Conservation (phyloP, 1,140 invertebrate species). For the Drosophila varians region DNA sequence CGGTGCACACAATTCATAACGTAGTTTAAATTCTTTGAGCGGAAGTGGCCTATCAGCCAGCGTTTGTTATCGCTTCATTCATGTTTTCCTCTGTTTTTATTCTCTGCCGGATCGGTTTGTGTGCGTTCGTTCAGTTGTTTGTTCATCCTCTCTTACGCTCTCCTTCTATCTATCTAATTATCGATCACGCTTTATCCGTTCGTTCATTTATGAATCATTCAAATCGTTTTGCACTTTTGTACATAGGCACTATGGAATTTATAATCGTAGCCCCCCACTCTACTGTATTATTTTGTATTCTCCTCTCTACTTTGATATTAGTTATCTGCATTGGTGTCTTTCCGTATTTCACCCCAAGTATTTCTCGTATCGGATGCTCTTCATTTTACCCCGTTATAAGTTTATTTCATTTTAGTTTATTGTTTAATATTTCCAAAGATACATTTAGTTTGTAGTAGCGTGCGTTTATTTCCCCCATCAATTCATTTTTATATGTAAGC, state of each 20-base stretch:
- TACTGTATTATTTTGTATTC: slow-evolving; percentile 39
- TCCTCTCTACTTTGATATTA: slow-evolving; percentile 13
- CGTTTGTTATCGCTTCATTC: slow-evolving; percentile 50
- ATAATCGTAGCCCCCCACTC: slow-evolving; percentile 19
- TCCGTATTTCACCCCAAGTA: slow-evolving; percentile 4
- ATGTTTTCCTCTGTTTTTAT: slow-evolving; percentile 20
- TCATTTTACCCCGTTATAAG: slow-evolving; percentile 31
- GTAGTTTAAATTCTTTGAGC: slow-evolving; percentile 52
- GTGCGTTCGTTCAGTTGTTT: slow-evolving; percentile 44
- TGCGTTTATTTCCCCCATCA: slow-evolving; percentile 47
- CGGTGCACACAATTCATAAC: slow-evolving; percentile 23
- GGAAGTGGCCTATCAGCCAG: slow-evolving; percentile 71
- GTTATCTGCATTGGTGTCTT: neutral
- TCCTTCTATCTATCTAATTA: slow-evolving; percentile 17
- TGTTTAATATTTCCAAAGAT: slow-evolving; percentile 79
- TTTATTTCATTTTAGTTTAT: slow-evolving; percentile 72
- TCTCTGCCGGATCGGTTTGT: slow-evolving; percentile 41
- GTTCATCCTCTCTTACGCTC: slow-evolving; percentile 37
- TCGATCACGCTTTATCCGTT: slow-evolving; percentile 18
- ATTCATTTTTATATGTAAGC: slow-evolving; percentile 58
- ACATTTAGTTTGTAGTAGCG: slow-evolving; percentile 71
- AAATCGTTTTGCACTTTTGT: slow-evolving; percentile 50
- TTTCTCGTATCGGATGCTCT: slow-evolving; percentile 12
- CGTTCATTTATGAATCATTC: slow-evolving; percentile 29
- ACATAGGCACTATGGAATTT: slow-evolving; percentile 50